Evolutionary conservation across 2,888 invertebrate species (phyloP), one percentile per base, ranked within the genome.

Genomic region (Lysandra coridon): DNA sequence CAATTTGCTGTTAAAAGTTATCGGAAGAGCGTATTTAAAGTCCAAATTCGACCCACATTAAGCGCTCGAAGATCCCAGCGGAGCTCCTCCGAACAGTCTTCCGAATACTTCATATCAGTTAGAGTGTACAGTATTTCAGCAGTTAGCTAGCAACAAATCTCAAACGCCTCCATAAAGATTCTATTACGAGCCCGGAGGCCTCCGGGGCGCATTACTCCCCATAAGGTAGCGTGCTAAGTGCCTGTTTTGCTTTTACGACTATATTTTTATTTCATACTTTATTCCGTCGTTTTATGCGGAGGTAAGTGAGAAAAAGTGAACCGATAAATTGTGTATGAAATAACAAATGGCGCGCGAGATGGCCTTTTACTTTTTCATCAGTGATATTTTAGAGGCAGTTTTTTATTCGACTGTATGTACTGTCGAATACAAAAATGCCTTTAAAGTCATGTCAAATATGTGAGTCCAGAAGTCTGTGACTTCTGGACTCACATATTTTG

Each of bases 141-240:
- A 76, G 30, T 76, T 53, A 76, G 57, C 76, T 37, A 57, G 53
- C 76, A 76, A 76, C 57, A 76, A 76, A 76, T 76, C 76, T 57
- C n/a, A 33, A 53, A 23, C 30, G 53, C 17, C 74, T 33, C 76
- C 76, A 76, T 76, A 76, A 76, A 76, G 76, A 76, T 76, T 76
- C 76, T 76, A 53, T 76, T 76, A 76, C 57, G 57, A 57, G 17
- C 14, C 49, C 12, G 23, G 17, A 53, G 49, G 17, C 76, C 53
- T 57, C 30, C 17, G 57, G 7, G 76, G 33, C 33, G 6, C 76
- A 76, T 76, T 76, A 76, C 49, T 76, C 33, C 57, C 76, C 17
- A 76, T 76, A 76, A 76, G 76, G 76, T 76, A 57, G 30, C 76
- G 76, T 76, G 76, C 76, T 76, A 76, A 76, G 76, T 76, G 76